Percentiles rank a stretch among this genome's conserved stretches.
These are phyloP conservation scores for Pyrrhia umbra DNA, from an alignment of 2,888 invertebrate genomes.

Conservation along the genomic window DNA sequence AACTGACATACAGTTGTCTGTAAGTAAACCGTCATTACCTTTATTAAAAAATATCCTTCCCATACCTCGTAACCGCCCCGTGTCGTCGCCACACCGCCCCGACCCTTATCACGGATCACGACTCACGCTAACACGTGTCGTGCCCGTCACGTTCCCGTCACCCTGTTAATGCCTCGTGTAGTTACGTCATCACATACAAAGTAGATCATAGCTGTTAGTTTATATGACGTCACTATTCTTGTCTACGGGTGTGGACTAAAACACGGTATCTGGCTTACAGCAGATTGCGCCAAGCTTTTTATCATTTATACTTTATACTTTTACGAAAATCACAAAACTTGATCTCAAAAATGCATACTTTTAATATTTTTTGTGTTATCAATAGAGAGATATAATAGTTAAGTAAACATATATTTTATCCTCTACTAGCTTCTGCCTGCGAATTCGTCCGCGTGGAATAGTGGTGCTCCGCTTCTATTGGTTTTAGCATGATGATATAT, in stretches of 20 bases:
- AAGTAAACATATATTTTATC: too few relatives aligned
- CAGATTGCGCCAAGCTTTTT: not conserved
- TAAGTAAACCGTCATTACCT: not conserved
- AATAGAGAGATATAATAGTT: too few relatives aligned
- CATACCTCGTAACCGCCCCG: not conserved
- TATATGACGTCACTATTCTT: not conserved
- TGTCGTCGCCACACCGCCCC: constrained; percentile 25
- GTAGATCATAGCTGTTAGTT: not conserved
- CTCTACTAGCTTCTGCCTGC: too few relatives aligned
- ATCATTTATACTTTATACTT: too few relatives aligned
- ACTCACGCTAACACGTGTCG: constrained; percentile 31
- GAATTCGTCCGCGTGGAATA: too few relatives aligned
- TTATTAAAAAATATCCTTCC: not conserved
- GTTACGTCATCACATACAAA: constrained; percentile 6
- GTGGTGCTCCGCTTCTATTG: too few relatives aligned
- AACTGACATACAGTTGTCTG: too few relatives aligned
- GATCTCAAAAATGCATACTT: too few relatives aligned
- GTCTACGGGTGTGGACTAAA: not conserved
- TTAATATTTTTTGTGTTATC: too few relatives aligned
- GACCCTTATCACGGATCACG: constrained; percentile 45
- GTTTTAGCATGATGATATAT: too few relatives aligned
- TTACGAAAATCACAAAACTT: too few relatives aligned
- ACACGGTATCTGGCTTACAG: not conserved
- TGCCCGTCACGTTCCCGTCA: constrained; percentile 31
- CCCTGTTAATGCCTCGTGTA: not conserved